Conservation (phyloP, 1,140 invertebrate species). For the Caenorhabditis latens region DNA sequence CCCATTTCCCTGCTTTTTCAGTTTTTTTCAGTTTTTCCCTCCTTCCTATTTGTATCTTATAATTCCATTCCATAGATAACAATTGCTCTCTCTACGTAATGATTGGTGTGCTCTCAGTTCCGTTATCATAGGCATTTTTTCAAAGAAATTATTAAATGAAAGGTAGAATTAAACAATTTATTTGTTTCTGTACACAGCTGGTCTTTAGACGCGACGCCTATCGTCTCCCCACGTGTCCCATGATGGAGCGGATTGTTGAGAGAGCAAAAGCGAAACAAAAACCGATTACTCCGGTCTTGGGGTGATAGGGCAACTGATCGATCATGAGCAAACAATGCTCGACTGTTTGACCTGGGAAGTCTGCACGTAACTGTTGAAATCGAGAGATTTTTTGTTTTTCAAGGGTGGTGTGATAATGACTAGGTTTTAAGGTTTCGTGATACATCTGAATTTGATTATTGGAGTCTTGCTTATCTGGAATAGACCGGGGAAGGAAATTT, state of each 20-base stretch:
- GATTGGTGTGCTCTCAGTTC: slow-evolving; percentile 32
- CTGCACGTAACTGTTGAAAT: slow-evolving; percentile 11
- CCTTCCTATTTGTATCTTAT: background rate
- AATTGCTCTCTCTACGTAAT: slow-evolving; percentile 39
- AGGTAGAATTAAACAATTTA: background rate
- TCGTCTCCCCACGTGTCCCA: background rate
- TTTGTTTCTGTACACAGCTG: background rate
- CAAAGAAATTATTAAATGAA: background rate
- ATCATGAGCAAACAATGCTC: slow-evolving; percentile 24
- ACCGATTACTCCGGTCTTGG: background rate
- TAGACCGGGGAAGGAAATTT: background rate
- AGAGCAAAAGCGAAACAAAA: slow-evolving; percentile 46
- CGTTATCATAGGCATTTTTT: slow-evolving; percentile 8
- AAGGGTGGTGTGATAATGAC: background rate
- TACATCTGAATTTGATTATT: background rate
- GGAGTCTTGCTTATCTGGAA: background rate
- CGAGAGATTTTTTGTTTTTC: background rate
- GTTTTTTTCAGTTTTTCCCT: background rate
- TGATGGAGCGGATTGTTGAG: background rate
- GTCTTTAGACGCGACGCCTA: slow-evolving; percentile 14
- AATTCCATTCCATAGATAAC: slow-evolving; percentile 16
- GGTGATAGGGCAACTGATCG: slow-evolving; percentile 48
- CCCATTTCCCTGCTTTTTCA: background rate
- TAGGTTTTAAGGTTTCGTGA: background rate
- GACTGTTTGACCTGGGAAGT: slow-evolving; percentile 12